A percentile compares a stretch with the other conserved stretches of the same genome.
Conservation (phyloP, 2,888 invertebrate species). For the Philereme transversata region DNA sequence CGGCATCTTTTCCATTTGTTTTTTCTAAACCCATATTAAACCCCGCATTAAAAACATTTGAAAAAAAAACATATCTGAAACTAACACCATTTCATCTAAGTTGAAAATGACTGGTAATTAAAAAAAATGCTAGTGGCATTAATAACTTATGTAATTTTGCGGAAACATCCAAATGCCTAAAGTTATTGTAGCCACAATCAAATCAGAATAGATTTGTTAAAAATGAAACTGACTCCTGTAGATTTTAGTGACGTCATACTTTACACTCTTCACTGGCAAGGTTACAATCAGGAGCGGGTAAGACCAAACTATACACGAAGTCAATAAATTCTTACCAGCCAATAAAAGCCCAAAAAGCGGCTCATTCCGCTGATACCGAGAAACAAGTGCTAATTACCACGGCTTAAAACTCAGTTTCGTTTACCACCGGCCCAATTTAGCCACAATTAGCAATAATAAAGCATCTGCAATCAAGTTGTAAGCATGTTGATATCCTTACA, state of each 20-base stretch:
- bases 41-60: no score
- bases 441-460: slow-evolving; percentile 57
- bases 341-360: slow-evolving; percentile 17
- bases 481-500: slow-evolving; percentile 63
- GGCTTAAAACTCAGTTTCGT: slow-evolving; percentile 36
- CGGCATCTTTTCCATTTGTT: no score
- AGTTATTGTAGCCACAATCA: no score
- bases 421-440: slow-evolving; percentile 55
- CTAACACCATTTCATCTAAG: no score
- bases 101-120: no score
- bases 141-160: no score
- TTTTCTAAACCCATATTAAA: no score
- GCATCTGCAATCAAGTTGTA: slow-evolving; percentile 50
- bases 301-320: slow-evolving; percentile 8
- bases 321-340: slow-evolving; percentile 20
- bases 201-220: background rate
- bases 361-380: slow-evolving; percentile 20
- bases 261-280: background rate
- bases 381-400: slow-evolving; percentile 35
- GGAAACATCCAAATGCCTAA: no score
- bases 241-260: background rate
- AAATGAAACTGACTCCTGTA: background rate
- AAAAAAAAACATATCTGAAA: no score
- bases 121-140: no score
- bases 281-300: background rate